Conservation (phyloP, 1,140 invertebrate species). For the Papilio aristodemus region DNA sequence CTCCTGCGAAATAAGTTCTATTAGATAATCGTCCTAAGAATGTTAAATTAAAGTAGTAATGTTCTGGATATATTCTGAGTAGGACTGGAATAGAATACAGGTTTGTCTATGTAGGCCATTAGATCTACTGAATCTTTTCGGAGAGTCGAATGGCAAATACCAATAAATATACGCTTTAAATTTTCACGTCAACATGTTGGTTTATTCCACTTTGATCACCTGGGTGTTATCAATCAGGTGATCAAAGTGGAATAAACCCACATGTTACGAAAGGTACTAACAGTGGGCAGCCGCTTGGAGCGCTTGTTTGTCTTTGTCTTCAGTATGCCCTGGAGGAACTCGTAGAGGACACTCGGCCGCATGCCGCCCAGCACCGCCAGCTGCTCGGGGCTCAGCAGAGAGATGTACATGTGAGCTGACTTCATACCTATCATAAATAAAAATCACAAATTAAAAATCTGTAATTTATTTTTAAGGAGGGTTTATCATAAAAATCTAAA, state of each 20-base stretch:
- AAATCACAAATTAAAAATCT: neutral
- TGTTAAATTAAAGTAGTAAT: neutral
- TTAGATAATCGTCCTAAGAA: neutral
- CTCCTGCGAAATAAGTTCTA: slow-evolving; percentile 46
- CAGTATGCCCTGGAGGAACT: slow-evolving; percentile 65
- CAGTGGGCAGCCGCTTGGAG: slow-evolving; percentile 61
- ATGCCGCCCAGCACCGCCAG: slow-evolving; percentile 61
- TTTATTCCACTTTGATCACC: no score
- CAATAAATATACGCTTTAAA: no score
- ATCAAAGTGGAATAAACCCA: no score
- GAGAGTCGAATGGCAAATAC: no score
- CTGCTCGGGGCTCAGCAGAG: slow-evolving; percentile 68
- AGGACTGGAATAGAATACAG: no score
- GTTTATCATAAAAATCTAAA: no score
- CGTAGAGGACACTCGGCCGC: slow-evolving; percentile 61
- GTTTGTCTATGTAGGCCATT: no score
- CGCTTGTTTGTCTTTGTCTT: slow-evolving; percentile 64
- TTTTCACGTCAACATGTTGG: no score
- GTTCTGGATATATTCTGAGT: no score
- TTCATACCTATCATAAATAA: slow-evolving; percentile 52
- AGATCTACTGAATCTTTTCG: no score
- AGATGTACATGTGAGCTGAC: slow-evolving; percentile 67
- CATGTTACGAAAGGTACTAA: slow-evolving; percentile 38
- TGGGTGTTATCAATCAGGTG: no score
- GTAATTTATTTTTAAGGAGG: no score